Evolutionary conservation across 2,888 invertebrate genomes (phyloP).

Genomic region (Ariolimax columbianus): DNA sequence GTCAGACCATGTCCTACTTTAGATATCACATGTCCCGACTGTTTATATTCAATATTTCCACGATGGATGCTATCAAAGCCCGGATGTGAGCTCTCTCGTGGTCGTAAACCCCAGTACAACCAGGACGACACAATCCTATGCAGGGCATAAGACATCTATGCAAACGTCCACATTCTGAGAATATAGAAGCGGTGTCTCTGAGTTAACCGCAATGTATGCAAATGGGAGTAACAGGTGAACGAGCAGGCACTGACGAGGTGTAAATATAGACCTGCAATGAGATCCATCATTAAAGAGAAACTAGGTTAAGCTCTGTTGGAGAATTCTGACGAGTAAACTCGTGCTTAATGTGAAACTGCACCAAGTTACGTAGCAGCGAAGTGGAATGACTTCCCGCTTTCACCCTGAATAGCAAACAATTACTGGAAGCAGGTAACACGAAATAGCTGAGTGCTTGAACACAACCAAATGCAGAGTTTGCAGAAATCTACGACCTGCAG

Average conservation of each 20-base stretch:
- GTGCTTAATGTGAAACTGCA: neutral
- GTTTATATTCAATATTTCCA: too few relatives aligned
- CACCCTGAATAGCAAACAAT: neutral
- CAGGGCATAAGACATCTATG: too few relatives aligned
- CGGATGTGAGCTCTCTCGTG: too few relatives aligned
- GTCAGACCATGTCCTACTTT: too few relatives aligned
- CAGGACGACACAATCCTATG: too few relatives aligned
- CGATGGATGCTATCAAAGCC: too few relatives aligned
- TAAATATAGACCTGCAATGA: neutral
- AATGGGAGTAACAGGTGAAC: neutral
- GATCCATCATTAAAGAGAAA: neutral
- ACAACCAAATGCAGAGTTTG: neutral
- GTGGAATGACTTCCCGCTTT: neutral
- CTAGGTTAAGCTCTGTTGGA: neutral
- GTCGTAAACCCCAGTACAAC: too few relatives aligned
- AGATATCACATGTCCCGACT: too few relatives aligned
- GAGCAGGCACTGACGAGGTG: neutral
- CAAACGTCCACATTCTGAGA: too few relatives aligned
- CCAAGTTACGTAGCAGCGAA: neutral
- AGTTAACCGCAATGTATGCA: too few relatives aligned
- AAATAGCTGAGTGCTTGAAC: too few relatives aligned
- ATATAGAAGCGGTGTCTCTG: too few relatives aligned
- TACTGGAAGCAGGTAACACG: neutral
- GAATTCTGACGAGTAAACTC: neutral
- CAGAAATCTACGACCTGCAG: neutral